Evolutionary conservation across 2,888 invertebrate species (phyloP), one percentile per base, ranked within the genome.

Genomic region (Eristalinus sepulchralis): DNA sequence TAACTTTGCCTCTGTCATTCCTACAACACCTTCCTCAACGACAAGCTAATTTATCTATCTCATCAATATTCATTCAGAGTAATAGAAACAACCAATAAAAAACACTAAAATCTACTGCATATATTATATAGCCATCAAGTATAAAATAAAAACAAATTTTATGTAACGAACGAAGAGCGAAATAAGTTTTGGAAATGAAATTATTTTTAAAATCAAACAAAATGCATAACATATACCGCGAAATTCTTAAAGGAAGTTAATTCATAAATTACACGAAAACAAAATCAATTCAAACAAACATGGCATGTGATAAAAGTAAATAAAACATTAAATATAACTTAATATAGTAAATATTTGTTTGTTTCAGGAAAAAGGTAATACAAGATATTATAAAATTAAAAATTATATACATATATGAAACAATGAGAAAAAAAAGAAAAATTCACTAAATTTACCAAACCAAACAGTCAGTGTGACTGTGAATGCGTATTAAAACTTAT

Each of bases 371-470:
- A 68, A 34, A 68, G 27, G n/a, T 36, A 60, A 63, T 34, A 68
- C 20, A 20, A 76, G 66, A 66, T 57, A 34, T 60, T 47, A 60
- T 55, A 72, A 66, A 22, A 11, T 36, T 55, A 53, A 73, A 33
- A 47, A 27, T 31, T 60, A 68, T 13, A 71, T 55, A 72, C 53
- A 53, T 71, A 75, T 80, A 75, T 67, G 78, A 83, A 79, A 78
- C 83, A 83, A 83, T 78, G 39, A 47, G n/a, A 47, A 53, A 73
- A 57, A 79, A 73, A 47, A 73, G 34, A 47, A 47, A 67, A 63
- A 73, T 73, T 83, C 67, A 79, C 47, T 83, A 68, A 73, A 78
- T 90, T 90, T 88, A 89, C 89, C 36, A 81, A 90, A 88, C 81
- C 88, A 85, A n/a, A 89, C 89, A 90, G 89, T 47, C 17, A 47